Evolutionary conservation across 2,113 vertebrate species (phyloP), one percentile per base, ranked within the genome.

Genomic region (Caracal caracal): DNA sequence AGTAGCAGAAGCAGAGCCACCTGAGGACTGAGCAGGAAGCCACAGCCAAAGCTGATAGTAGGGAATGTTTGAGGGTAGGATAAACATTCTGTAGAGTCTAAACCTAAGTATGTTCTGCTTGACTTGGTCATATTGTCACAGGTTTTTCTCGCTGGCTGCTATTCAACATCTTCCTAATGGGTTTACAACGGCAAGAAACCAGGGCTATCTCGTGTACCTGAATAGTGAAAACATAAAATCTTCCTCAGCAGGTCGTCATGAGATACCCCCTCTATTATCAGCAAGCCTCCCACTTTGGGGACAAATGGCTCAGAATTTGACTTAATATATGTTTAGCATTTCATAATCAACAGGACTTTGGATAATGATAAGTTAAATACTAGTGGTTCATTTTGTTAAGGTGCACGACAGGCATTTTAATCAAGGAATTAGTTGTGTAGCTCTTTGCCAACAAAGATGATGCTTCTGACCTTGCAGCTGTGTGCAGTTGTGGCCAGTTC

Each of bases 101-200:
- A 95, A 93, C 35, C 56, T 80, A 56, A 93, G 68, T 86, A 82
- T 47, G 43, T 93, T 97, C 83, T 83, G 37, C 30, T 56, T 68
- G 68, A 96, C 53, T 78, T 94, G n/a, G 65, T 83, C n/a, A 30
- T 96, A 95, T 93, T 94, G 93, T 95, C 49, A 61, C 28, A 82
- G 51, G 40, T 82, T 81, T 96, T 66, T 96, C 37, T 93, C 26
- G 40, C 61, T 96, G 95, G 79, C 91, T 66, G 22, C 76, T 71
- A 8, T 40, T 89, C 68, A 73, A 30, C 19, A 0, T 84, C 73
- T 93, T 92, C 63, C 82, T 91, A 90, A 59, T 66, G 63, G 61
- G 61, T 70, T 94, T 85, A n/a, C 53, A 40, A 63, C 28, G 89
- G 56, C n/a, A 95, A 59, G 65, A 61, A 96, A 63, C 56, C 88